These are phyloP conservation scores for Nemoura dubitans DNA, from an alignment of 2,888 invertebrate species.

Conservation along the genomic window DNA sequence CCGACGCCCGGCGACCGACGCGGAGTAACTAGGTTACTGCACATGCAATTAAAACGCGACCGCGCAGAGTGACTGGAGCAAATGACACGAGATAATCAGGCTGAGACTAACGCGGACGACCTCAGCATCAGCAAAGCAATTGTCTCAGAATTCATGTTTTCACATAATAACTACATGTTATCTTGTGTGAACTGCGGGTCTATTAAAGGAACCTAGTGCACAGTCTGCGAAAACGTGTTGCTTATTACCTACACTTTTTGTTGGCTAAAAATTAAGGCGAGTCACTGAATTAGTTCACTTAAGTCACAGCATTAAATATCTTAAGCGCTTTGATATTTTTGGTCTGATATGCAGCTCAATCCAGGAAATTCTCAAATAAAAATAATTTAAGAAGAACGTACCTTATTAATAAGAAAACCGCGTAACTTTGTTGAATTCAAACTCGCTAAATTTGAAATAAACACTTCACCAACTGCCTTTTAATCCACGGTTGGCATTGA, in stretches of 20 bases:
- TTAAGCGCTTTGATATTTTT: background rate
- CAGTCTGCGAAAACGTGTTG: background rate
- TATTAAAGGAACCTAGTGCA: background rate
- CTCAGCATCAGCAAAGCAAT: background rate
- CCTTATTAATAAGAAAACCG: background rate
- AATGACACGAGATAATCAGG: background rate
- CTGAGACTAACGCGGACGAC: background rate
- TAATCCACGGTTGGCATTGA: background rate
- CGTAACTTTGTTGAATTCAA: background rate
- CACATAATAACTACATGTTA: background rate
- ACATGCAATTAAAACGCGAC: background rate
- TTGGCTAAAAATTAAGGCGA: too few relatives aligned
- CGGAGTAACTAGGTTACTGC: constrained; percentile 16
- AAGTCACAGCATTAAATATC: constrained; percentile 18
- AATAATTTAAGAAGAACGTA: background rate
- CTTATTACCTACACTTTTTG: background rate
- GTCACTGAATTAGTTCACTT: background rate
- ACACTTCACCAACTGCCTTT: background rate
- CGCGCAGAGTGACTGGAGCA: background rate
- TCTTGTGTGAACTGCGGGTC: background rate
- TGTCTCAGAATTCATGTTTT: background rate
- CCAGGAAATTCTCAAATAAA: background rate
- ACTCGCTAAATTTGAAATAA: background rate
- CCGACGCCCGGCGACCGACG: background rate
- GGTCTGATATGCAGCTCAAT: background rate